Percentiles rank a stretch among this genome's conserved stretches.
Evolutionary conservation across 2,113 vertebrate genomes (phyloP).

Genomic region (Triplophysa siluroides): DNA sequence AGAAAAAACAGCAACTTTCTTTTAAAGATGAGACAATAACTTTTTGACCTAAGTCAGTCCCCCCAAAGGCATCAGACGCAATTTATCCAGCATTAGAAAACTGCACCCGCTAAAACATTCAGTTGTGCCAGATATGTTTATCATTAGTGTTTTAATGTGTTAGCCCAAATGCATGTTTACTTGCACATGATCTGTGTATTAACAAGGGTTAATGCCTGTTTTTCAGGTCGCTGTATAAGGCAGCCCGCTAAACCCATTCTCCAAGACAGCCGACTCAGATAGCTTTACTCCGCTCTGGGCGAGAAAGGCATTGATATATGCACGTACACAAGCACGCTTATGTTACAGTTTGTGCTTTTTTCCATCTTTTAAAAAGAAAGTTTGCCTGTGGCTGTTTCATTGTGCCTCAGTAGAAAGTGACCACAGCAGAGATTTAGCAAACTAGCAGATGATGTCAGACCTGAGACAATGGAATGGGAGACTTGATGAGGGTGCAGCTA

Average conservation of each 20-base stretch:
- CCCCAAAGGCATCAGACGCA: not conserved
- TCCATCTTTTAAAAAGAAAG: constrained; percentile 32
- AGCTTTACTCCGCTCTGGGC: constrained; percentile 28
- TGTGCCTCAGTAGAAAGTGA: constrained; percentile 34
- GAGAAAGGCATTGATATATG: constrained; percentile 17
- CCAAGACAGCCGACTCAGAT: constrained; percentile 34
- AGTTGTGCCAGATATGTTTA: constrained; percentile 32
- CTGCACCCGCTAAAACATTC: not conserved
- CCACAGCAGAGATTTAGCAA: constrained; percentile 25
- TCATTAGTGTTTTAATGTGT: constrained; percentile 20
- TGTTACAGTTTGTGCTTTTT: constrained; percentile 33
- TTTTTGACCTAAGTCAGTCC: not conserved
- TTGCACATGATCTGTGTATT: constrained; percentile 20
- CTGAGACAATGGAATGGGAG: not conserved
- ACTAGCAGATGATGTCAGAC: constrained; percentile 2
- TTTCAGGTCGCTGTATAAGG: constrained; percentile 39
- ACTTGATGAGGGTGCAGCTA: constrained; percentile 26
- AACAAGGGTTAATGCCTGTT: constrained; percentile 36
- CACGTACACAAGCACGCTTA: constrained; percentile 35
- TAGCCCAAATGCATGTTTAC: constrained; percentile 33
- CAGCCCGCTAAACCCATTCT: constrained; percentile 23
- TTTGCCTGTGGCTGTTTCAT: constrained; percentile 23
- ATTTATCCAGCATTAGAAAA: constrained; percentile 8
- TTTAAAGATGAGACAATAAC: constrained; percentile 1
- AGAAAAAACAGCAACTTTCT: not conserved